Evolutionary conservation across 2,113 vertebrate species (phyloP).

Genomic region (Tiliqua scincoides): DNA sequence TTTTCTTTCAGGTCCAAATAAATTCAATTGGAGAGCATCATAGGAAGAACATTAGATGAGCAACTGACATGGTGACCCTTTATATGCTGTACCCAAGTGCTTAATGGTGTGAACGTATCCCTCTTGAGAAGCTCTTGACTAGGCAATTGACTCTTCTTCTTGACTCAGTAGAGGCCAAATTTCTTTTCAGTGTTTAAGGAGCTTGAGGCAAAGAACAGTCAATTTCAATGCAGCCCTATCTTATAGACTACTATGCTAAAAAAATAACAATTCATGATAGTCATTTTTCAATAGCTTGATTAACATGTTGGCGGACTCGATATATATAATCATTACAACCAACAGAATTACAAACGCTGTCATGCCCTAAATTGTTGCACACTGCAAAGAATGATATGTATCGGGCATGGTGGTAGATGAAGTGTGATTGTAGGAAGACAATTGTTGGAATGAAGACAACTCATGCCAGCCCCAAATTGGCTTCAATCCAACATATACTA

Average conservation of each 20-base stretch:
- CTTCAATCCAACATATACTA: neutral
- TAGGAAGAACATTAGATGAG: constrained; percentile 36
- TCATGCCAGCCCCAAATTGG: too few relatives aligned
- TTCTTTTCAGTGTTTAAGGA: neutral
- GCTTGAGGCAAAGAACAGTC: neutral
- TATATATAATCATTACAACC: neutral
- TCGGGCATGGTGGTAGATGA: neutral
- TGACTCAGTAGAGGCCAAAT: neutral
- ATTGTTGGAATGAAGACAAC: neutral
- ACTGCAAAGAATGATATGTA: neutral
- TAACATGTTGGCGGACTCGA: neutral
- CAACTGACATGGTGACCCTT: neutral
- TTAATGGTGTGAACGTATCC: neutral
- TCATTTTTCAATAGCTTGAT: neutral
- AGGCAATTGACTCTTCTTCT: constrained; percentile 3
- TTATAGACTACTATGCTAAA: neutral
- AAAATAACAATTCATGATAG: neutral
- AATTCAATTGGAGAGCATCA: constrained; percentile 37
- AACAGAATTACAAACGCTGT: too few relatives aligned
- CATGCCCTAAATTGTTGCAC: too few relatives aligned
- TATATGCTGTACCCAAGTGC: neutral
- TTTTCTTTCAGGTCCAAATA: constrained; percentile 23
- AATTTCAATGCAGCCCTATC: neutral
- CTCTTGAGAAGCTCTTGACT: constrained; percentile 33
- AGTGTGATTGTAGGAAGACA: neutral